Conservation (phyloP, 23 tunicate genomes). For the Aplidium turbinatum region DNA sequence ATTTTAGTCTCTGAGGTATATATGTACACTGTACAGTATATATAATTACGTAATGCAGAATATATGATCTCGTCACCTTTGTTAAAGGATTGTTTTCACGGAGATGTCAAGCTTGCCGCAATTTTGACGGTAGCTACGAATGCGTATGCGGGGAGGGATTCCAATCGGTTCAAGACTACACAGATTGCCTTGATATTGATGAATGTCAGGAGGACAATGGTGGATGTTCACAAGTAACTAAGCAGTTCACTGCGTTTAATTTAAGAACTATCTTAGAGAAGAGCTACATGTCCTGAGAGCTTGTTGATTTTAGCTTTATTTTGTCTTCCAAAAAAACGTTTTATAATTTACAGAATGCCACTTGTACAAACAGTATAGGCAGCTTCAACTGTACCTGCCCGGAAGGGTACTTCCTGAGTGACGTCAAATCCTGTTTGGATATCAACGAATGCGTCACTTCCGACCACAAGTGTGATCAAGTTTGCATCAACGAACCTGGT, state of each 20-base stretch:
- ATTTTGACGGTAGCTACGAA: constrained; percentile 45
- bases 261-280: background rate
- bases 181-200: constrained; percentile 69
- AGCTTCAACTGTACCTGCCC: constrained; percentile 76
- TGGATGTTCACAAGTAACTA: constrained; percentile 75
- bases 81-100: constrained; percentile 61
- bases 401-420: constrained; percentile 58
- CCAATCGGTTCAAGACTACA: constrained; percentile 37
- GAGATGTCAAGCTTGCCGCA: constrained; percentile 43
- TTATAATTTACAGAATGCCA: constrained; percentile 50
- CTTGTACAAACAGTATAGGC: constrained; percentile 56
- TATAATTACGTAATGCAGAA: too few relatives aligned
- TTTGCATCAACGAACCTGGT: constrained; percentile 71
- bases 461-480: constrained; percentile 59
- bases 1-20: too few relatives aligned
- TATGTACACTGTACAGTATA: too few relatives aligned
- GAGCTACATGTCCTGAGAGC: background rate
- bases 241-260: background rate
- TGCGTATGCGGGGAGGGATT: constrained; percentile 70
- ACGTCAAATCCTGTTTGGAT: constrained; percentile 59
- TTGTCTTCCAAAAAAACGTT: too few relatives aligned
- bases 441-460: constrained; percentile 59
- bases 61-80: too few relatives aligned
- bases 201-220: constrained; percentile 71
- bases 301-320: background rate